A percentile compares a stretch with the other conserved stretches of the same genome.
phyloP scores from a whole-genome alignment of 1,140 invertebrate genomes.

The Drosophila orena region DNA sequence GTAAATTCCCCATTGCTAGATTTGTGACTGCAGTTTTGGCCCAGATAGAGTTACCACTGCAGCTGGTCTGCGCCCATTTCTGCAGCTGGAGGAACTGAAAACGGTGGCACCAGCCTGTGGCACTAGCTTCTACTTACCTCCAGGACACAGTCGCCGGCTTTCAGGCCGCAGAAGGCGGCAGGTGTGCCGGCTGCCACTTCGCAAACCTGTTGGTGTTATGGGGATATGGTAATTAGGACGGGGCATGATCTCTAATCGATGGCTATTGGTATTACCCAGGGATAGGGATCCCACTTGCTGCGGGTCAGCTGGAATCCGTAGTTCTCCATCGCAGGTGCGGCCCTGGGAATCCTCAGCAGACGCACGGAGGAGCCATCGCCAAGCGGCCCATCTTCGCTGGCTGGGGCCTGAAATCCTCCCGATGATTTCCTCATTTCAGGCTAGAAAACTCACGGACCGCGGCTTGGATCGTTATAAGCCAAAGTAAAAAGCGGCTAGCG shows the following conservation, averaged over 20 bases:
- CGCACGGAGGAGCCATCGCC: slow-evolving; percentile 61
- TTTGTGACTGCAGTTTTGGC: background rate
- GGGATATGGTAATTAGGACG: slow-evolving; percentile 71
- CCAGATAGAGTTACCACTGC: background rate
- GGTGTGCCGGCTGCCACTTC: slow-evolving; percentile 85
- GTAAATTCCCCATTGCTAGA: background rate
- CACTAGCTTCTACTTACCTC: slow-evolving; percentile 79
- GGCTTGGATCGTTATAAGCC: background rate
- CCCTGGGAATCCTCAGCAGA: slow-evolving; percentile 72
- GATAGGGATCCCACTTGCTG: slow-evolving; percentile 90
- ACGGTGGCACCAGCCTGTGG: background rate
- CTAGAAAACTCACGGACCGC: slow-evolving; percentile 16
- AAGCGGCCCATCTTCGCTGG: background rate
- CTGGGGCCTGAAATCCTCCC: slow-evolving; percentile 11
- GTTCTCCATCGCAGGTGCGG: slow-evolving; percentile 68
- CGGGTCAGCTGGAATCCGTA: slow-evolving; percentile 89
- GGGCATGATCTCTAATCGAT: background rate
- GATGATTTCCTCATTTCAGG: slow-evolving; percentile 18
- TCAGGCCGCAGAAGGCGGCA: slow-evolving; percentile 85
- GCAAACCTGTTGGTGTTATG: slow-evolving; percentile 72
- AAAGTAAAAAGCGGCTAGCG: slow-evolving; percentile 12
- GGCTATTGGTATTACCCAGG: slow-evolving; percentile 86
- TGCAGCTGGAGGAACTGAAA: no score
- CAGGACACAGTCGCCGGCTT: slow-evolving; percentile 88
- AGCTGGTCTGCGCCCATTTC: no score